Conservation (phyloP, 2,888 invertebrate species). For the Hipparchia sbordonii region DNA sequence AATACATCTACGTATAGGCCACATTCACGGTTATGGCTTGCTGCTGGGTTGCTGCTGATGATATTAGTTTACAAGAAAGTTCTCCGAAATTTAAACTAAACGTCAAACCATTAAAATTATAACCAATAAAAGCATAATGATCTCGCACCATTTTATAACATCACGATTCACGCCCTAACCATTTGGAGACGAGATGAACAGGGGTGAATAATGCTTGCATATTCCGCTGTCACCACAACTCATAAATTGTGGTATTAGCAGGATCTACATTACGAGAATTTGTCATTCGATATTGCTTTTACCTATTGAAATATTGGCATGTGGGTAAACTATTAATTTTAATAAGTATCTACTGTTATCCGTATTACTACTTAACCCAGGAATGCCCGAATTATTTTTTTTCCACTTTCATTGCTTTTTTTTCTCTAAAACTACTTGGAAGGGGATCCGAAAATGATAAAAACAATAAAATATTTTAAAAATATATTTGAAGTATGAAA, state of each 20-base stretch:
- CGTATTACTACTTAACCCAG: too few species aligned
- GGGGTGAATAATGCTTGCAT: slow-evolving; percentile 52
- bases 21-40: too few species aligned
- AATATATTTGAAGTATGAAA: too few species aligned
- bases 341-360: slow-evolving; percentile 8
- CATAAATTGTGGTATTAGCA: slow-evolving; percentile 73
- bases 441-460: too few species aligned
- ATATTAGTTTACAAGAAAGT: not conserved
- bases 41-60: too few species aligned
- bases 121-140: slow-evolving; percentile 59
- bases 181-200: slow-evolving; percentile 50
- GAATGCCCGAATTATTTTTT: too few species aligned
- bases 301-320: slow-evolving; percentile 44
- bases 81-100: not conserved
- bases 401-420: too few species aligned
- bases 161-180: slow-evolving; percentile 62
- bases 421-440: too few species aligned
- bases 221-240: slow-evolving; percentile 60
- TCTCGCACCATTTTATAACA: slow-evolving; percentile 50
- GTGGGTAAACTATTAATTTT: slow-evolving; percentile 51
- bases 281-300: slow-evolving; percentile 50
- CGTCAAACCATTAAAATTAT: slow-evolving; percentile 44
- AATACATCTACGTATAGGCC: too few species aligned
- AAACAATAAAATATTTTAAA: too few species aligned
- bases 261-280: slow-evolving; percentile 60